phyloP scores from a whole-genome alignment of 2,113 vertebrate species.

The Entosphenus tridentatus region DNA sequence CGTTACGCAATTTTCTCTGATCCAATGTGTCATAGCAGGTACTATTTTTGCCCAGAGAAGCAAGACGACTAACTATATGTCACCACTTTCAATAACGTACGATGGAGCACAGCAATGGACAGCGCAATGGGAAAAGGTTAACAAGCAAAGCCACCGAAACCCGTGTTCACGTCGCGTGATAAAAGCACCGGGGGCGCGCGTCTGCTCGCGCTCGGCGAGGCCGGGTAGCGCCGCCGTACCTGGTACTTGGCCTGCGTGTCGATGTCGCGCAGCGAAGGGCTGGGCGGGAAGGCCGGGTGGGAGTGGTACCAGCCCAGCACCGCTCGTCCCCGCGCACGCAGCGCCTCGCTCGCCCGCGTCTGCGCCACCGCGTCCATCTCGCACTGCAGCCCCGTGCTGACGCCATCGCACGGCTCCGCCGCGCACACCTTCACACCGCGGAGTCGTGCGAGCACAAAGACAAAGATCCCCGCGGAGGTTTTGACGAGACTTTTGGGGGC shows the following conservation, averaged over 20 bases:
- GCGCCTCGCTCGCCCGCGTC: conserved; percentile 59
- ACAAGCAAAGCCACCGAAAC: too few relatives aligned
- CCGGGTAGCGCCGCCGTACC: conserved; percentile 22
- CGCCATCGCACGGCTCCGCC: conserved; percentile 75
- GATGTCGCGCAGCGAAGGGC: conserved; percentile 73
- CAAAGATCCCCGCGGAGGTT: too few relatives aligned
- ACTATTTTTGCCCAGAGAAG: too few relatives aligned
- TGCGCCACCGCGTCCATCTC: conserved; percentile 95
- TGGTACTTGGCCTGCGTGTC: conserved; percentile 91
- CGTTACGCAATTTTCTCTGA: too few relatives aligned
- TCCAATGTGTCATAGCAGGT: too few relatives aligned
- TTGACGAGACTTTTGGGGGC: too few relatives aligned
- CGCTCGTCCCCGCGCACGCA: conserved; percentile 40
- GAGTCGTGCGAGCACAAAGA: too few relatives aligned
- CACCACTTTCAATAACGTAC: too few relatives aligned
- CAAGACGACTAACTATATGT: too few relatives aligned
- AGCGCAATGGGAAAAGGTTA: too few relatives aligned
- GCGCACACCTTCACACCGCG: conserved; percentile 34
- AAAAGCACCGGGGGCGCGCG: not conserved
- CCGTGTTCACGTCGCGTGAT: conserved; percentile 8
- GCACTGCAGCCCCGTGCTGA: conserved; percentile 84
- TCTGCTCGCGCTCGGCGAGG: not conserved
- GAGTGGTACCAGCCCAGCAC: conserved; percentile 96
- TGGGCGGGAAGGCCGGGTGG: conserved; percentile 75
- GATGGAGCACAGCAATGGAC: too few relatives aligned